A percentile compares a stretch with the other conserved stretches of the same genome.
phyloP scores from a whole-genome alignment of 1,140 invertebrate genomes.

The Theocolax elegans region DNA sequence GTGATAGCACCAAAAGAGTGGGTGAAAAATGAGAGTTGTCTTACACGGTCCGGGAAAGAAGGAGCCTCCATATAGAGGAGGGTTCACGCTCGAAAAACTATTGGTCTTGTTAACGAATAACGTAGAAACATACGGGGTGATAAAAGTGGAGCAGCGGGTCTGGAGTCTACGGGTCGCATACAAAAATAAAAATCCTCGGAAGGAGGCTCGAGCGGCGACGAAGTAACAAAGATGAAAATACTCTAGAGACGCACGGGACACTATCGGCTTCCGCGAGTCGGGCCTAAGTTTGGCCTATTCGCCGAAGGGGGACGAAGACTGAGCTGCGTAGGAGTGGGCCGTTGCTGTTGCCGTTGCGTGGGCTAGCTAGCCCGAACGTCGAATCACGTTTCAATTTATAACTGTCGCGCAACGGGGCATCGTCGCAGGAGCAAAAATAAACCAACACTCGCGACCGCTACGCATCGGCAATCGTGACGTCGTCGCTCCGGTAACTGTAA shows the following conservation, averaged over 20 bases:
- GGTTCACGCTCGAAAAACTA: no score
- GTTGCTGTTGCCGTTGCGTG: not conserved
- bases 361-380: constrained; percentile 44
- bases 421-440: constrained; percentile 50
- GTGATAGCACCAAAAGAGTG: no score
- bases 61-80: no score
- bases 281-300: constrained; percentile 15
- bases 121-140: no score
- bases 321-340: not conserved
- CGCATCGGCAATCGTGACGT: constrained; percentile 45
- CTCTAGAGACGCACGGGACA: not conserved
- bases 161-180: not conserved
- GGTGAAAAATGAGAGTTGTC: no score
- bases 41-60: no score
- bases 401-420: constrained; percentile 46
- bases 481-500: no score
- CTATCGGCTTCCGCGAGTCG: not conserved
- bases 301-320: not conserved
- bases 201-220: not conserved
- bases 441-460: constrained; percentile 9
- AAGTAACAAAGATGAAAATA: constrained; percentile 30
- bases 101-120: not conserved
- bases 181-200: constrained; percentile 11
- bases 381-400: constrained; percentile 58
- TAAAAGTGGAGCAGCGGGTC: not conserved